phyloP scores from a whole-genome alignment of 2,113 vertebrate species.

The Rhynchomys soricoides region DNA sequence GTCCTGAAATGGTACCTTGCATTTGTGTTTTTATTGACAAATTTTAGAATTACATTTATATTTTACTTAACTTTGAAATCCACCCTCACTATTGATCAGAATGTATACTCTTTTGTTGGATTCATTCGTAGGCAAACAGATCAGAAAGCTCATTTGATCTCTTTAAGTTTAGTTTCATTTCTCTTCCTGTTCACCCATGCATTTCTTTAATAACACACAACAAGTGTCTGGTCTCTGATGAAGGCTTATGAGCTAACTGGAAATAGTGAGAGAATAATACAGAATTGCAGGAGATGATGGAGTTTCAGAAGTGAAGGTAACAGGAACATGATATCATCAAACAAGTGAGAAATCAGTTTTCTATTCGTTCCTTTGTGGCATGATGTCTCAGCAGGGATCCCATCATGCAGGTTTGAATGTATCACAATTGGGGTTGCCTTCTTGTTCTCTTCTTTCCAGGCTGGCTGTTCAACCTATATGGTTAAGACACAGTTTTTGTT shows the following conservation, averaged over 20 bases:
- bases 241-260: not conserved
- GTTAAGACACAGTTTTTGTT: not conserved
- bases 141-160: not conserved
- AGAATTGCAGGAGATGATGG: not conserved
- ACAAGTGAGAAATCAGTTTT: not conserved
- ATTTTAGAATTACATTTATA: not conserved
- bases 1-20: not conserved
- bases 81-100: not conserved
- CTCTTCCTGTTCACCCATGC: not conserved
- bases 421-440: not conserved
- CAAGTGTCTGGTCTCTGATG: not conserved
- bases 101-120: not conserved
- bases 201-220: not conserved
- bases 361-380: not conserved
- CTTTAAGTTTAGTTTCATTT: not conserved
- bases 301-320: not conserved
- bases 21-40: not conserved
- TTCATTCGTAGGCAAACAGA: not conserved
- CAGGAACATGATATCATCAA: not conserved
- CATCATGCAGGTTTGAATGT: not conserved
- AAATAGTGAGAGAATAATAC: not conserved
- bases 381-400: not conserved
- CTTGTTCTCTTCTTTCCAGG: not conserved
- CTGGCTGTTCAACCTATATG: not conserved
- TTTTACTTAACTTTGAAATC: conserved; percentile 21